Conservation (phyloP, 64 coral and sea anemone genomes). For the Trachythela sp. region DNA sequence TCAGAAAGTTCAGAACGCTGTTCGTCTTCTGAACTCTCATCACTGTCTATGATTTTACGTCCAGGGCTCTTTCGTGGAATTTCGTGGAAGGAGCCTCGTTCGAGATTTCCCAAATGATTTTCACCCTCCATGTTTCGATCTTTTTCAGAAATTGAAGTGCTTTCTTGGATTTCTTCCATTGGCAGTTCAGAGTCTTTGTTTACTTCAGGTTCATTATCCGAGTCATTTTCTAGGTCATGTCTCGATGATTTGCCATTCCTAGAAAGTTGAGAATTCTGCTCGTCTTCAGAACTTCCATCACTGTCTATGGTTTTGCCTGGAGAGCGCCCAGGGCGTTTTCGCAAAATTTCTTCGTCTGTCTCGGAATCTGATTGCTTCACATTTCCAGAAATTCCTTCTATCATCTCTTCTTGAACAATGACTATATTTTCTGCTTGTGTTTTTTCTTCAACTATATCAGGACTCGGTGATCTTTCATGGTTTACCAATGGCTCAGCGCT, state of each 20-base stretch:
- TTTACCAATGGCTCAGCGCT: too few species aligned
- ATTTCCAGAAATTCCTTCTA: not conserved
- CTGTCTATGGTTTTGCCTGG: too few species aligned
- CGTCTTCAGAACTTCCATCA: not conserved
- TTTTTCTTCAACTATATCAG: not conserved
- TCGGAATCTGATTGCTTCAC: not conserved
- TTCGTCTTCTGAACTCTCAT: not conserved
- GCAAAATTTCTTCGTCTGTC: not conserved
- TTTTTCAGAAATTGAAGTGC: too few species aligned
- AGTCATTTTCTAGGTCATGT: not conserved
- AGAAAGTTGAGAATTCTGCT: not conserved
- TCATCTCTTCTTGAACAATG: not conserved
- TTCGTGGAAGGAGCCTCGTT: too few species aligned
- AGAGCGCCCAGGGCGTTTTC: not conserved
- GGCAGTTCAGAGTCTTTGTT: too few species aligned
- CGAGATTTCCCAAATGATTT: too few species aligned
- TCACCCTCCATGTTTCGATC: too few species aligned
- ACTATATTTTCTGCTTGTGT: not conserved
- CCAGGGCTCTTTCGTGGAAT: too few species aligned
- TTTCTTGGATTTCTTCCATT: too few species aligned
- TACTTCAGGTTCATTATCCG: not conserved
- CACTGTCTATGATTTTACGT: too few species aligned
- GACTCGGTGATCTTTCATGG: too few species aligned
- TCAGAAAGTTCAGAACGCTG: not conserved
- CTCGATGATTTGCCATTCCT: not conserved